Conservation (phyloP, 2,888 invertebrate species). For the Aromia moschata region DNA sequence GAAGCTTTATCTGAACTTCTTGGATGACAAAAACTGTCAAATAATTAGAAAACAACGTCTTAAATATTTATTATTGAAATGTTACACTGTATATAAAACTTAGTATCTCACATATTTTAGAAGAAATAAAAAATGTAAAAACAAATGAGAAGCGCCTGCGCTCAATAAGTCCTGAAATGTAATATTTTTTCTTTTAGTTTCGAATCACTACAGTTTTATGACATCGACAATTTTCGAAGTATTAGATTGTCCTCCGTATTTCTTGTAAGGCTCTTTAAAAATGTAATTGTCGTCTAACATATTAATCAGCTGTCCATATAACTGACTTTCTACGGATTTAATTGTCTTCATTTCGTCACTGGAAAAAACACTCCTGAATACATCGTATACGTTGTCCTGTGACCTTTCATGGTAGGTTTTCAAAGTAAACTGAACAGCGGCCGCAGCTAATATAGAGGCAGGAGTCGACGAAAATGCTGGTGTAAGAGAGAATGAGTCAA, state of each 20-base stretch:
- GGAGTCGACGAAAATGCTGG: conserved; percentile 6
- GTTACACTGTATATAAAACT: too few relatives aligned
- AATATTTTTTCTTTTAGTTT: not conserved
- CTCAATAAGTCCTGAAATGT: not conserved
- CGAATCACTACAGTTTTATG: not conserved
- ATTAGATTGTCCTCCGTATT: not conserved
- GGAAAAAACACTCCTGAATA: not conserved
- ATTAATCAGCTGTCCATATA: conserved; percentile 2
- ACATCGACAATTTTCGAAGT: not conserved
- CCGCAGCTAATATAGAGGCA: conserved; percentile 2
- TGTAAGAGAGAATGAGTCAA: conserved; percentile 4
- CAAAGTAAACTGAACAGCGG: not conserved
- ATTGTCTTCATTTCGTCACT: not conserved
- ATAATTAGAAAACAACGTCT: too few relatives aligned
- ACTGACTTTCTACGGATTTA: not conserved
- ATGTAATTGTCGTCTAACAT: conserved; percentile 1
- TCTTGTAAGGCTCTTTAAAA: conserved; percentile 3
- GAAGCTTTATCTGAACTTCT: too few relatives aligned
- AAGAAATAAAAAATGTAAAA: too few relatives aligned
- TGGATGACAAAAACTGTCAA: too few relatives aligned
- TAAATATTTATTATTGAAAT: too few relatives aligned
- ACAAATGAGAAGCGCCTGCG: not conserved
- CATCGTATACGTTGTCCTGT: not conserved
- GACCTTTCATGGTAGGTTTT: not conserved
- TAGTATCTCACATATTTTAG: too few relatives aligned